Base-by-base conservation (phyloP, 2,888 invertebrate genomes). In the Orchestes rusci region DNA sequence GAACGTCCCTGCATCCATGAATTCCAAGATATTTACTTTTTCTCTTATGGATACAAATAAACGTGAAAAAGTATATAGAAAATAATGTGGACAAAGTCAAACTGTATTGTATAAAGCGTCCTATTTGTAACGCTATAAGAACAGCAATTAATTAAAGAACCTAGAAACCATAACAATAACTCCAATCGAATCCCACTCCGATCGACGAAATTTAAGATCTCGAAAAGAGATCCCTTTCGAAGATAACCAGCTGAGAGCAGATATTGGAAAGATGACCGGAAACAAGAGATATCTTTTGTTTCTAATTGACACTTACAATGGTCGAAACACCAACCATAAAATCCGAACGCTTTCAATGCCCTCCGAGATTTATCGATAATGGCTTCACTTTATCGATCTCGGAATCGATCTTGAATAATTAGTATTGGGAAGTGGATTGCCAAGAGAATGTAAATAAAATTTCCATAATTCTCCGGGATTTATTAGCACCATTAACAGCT, bases 281-380 rank as follows among this genome's bases (percentile, higher is more conserved):
- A 65, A 65, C 62, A 58, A 59, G 62, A 58, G 62, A 60, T 64
- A 64, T 60, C 62, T 62, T 62, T 60, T 58, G 56, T 59, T 54
- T 57, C 58, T 64, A 65, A 64, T 65, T 65, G 65, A 65, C 63
- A 62, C 60, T 56, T 63, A 56, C 54, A 59, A 55, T 57, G 62
- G 55, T 56, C 53, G 54, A 59, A 59, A 49, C 45, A 49, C 39
- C 45, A 27, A 40, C 48, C 31, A 43, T 47, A 47, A 47, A 46
- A 46, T 41, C 43, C 32, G 39, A 43, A 43, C 43, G 34, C 34
- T 43, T 47, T 39, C 47, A 34, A 35, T 46, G 42, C 47, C 42
- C 37, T 29, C n/a, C 23, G 29, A 48, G 48, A 48, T 48, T 48
- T 48, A 48, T 48, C 31, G 48, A 48, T 48, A 48, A 39, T 48